Evolutionary conservation across 2,888 invertebrate genomes (phyloP), one percentile per base, ranked within the genome.

Genomic region (Odontomyia ornata): DNA sequence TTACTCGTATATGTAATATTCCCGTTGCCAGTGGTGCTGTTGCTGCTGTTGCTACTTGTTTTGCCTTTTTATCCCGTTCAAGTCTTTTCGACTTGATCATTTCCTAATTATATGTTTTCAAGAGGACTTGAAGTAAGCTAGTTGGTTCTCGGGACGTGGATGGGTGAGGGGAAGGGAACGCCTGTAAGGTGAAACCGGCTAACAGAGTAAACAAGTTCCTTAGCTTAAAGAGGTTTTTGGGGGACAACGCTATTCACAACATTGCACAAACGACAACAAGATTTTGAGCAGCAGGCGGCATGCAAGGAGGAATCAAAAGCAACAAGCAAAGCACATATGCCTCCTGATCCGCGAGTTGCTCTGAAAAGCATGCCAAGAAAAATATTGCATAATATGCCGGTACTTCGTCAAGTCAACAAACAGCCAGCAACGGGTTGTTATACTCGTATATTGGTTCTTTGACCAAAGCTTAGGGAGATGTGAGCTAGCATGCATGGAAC

Each of bases 91-190:
- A 18, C 65, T 65, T 65, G 13, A 65, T 65, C 65, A 65, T 36
- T 65, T 65, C 65, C 65, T 65, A 65, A 65, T 65, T 65, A 65
- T 65, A 65, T 18, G 65, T 65, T 65, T 30, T 52, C 18, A 18
- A 52, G 52, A 52, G 18, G 52, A 52, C 15, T n/a, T 52, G 52
- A 52, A 52, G 52, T 52, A 15, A 9, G 5, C 18, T 36, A 36
- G 36, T 36, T 9, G 36, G 9, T 36, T 3, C 36, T 3, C 36
- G 36, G 36, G 36, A 36, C 36, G 36, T 36, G 36, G 36, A 5
- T 9, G 36, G 36, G 36, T 3, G 9, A 9, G 36, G 9, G 5
- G 36, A 36, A 36, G 9, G 5, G 36, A 36, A 36, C n/a, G 36
- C 36, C 36, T 36, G 36, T 36, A 9, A 52, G 52, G 18, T 18